These are phyloP conservation scores for Rhinoderma darwinii DNA, from an alignment of 2,113 vertebrate species.

Conservation along the genomic window DNA sequence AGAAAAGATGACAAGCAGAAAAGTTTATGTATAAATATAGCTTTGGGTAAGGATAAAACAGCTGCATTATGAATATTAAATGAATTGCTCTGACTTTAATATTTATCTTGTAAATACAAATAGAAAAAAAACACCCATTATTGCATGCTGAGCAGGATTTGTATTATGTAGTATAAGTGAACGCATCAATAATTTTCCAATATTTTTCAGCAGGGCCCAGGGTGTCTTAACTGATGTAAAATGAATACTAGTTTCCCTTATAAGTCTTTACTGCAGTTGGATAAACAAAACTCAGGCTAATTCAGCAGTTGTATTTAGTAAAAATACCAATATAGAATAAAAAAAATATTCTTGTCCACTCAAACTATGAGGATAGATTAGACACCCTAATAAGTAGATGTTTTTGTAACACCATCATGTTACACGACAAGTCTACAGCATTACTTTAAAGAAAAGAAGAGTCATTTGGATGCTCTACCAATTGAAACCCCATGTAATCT, in stretches of 20 bases:
- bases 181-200: slow-evolving; percentile 12
- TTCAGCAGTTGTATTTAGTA: background rate
- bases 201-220: background rate
- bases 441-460: no score
- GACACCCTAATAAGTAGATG: background rate
- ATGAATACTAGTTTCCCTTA: background rate
- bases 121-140: slow-evolving; percentile 15
- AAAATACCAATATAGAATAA: background rate
- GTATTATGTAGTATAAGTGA: background rate
- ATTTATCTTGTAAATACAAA: slow-evolving; percentile 24
- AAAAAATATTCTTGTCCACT: background rate
- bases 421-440: no score
- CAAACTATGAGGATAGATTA: background rate
- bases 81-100: slow-evolving; percentile 34
- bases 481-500: no score
- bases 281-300: background rate
- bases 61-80: slow-evolving; percentile 43
- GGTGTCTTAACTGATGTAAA: slow-evolving; percentile 13
- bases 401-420: background rate
- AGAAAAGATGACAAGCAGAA: slow-evolving; percentile 45
- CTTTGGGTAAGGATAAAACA: slow-evolving; percentile 18
- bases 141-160: slow-evolving; percentile 23
- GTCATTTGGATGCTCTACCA: no score
- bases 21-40: slow-evolving; percentile 26
- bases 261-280: background rate